These are phyloP conservation scores for Rhagonycha lutea DNA, from an alignment of 2,888 invertebrate genomes.

Conservation along the genomic window DNA sequence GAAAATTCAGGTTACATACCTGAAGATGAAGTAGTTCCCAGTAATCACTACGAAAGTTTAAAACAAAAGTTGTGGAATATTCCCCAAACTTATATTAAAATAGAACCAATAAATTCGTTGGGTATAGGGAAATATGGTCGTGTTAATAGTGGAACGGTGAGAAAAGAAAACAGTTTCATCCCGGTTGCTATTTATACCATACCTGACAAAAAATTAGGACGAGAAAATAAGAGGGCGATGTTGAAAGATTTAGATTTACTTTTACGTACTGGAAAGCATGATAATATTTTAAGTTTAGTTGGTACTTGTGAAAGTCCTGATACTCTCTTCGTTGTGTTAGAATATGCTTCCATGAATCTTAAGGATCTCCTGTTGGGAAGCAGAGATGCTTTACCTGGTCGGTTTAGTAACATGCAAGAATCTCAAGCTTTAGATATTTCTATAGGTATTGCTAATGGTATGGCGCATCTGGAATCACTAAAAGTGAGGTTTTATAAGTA, in stretches of 20 bases:
- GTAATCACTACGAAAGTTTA: slow-evolving; percentile 74
- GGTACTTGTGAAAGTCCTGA: slow-evolving; percentile 82
- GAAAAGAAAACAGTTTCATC: slow-evolving; percentile 62
- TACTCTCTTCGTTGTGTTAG: slow-evolving; percentile 73
- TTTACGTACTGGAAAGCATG: slow-evolving; percentile 70
- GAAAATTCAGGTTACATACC: slow-evolving; percentile 80
- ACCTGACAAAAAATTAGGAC: slow-evolving; percentile 58
- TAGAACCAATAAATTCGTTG: slow-evolving; percentile 65
- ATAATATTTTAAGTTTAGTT: slow-evolving; percentile 72
- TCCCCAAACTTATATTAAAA: slow-evolving; percentile 71
- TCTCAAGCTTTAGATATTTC: slow-evolving; percentile 66
- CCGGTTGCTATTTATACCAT: slow-evolving; percentile 69
- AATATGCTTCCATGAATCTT: slow-evolving; percentile 67
- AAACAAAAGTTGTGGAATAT: slow-evolving; percentile 77
- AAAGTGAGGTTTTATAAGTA: slow-evolving; percentile 51
- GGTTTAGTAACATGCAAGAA: slow-evolving; percentile 62
- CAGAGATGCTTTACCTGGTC: slow-evolving; percentile 60
- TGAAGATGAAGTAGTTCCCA: slow-evolving; percentile 68
- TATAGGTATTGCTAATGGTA: slow-evolving; percentile 70
- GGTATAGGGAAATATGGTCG: slow-evolving; percentile 80
- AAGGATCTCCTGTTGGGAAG: slow-evolving; percentile 71
- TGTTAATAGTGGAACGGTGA: slow-evolving; percentile 72
- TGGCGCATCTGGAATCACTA: slow-evolving; percentile 70
- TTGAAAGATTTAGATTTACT: slow-evolving; percentile 74
- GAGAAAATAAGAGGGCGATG: slow-evolving; percentile 57